Percentiles rank a stretch among this genome's conserved stretches.
phyloP scores from a whole-genome alignment of 2,797 vertebrate genomes.

The Heterohyrax brucei region DNA sequence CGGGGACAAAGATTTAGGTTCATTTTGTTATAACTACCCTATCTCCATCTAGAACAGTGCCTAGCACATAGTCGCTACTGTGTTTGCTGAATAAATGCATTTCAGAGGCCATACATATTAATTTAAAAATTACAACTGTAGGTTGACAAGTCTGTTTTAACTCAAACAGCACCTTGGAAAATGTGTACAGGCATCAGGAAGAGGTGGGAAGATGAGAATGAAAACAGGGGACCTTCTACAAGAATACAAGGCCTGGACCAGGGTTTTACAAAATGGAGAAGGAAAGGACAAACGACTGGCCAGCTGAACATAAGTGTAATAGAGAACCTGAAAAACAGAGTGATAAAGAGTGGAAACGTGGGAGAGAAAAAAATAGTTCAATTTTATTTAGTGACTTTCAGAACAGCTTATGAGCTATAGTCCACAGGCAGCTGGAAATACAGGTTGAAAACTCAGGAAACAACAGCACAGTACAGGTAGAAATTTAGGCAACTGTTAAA shows the following conservation, averaged over 20 bases:
- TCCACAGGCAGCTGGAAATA: background rate
- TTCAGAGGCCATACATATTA: background rate
- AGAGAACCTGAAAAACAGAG: constrained; percentile 7
- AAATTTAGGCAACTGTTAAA: constrained; percentile 2
- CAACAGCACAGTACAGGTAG: background rate
- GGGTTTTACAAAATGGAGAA: background rate
- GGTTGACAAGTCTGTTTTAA: constrained; percentile 3
- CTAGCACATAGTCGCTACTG: background rate
- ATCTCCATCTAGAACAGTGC: background rate
- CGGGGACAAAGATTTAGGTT: background rate
- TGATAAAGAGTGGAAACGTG: background rate
- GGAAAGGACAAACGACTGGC: background rate
- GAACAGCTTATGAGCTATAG: constrained; percentile 7
- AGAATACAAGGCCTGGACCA: background rate
- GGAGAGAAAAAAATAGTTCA: background rate
- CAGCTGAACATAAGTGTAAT: constrained; percentile 22
- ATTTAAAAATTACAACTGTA: background rate
- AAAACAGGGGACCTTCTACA: constrained; percentile 16
- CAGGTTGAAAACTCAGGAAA: constrained; percentile 1
- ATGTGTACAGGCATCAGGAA: background rate
- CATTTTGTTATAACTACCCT: constrained; percentile 30
- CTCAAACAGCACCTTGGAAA: constrained; percentile 36
- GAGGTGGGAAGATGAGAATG: background rate
- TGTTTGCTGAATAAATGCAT: constrained; percentile 23
- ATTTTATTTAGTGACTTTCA: constrained; percentile 43